Evolutionary conservation across 2,888 invertebrate genomes (phyloP).

Genomic region (Caenorhabditis sulstoni): DNA sequence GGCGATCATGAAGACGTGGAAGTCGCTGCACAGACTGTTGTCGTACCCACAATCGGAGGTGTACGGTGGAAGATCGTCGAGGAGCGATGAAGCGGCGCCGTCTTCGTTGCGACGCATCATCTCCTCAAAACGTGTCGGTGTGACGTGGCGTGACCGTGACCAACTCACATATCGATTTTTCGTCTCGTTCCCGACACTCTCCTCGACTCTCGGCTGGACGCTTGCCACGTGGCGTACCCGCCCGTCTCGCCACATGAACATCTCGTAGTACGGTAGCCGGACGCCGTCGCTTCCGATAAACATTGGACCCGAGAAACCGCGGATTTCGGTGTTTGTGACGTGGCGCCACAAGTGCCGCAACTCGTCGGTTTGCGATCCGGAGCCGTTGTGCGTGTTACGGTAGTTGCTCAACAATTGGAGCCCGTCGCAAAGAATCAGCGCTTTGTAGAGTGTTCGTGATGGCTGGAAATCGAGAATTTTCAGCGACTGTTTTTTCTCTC

Average conservation of each 20-base stretch:
- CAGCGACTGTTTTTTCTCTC: no score
- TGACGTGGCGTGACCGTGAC: no score
- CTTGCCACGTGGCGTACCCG: constrained; percentile 34
- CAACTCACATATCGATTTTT: constrained; percentile 53
- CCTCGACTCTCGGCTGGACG: constrained; percentile 18
- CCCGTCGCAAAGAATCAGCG: constrained; percentile 58
- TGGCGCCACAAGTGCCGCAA: constrained; percentile 42
- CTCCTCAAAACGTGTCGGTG: neutral
- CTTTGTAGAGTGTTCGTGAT: constrained; percentile 49
- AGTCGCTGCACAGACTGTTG: constrained; percentile 61
- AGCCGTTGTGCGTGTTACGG: neutral
- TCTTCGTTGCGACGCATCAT: neutral
- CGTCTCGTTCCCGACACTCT: constrained; percentile 1
- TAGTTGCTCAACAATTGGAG: constrained; percentile 41
- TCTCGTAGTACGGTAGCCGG: constrained; percentile 51
- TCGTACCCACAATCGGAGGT: constrained; percentile 63
- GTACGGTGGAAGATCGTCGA: constrained; percentile 60
- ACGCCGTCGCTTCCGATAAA: constrained; percentile 59
- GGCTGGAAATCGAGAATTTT: constrained; percentile 23
- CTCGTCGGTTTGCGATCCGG: constrained; percentile 9
- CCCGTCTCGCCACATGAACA: constrained; percentile 55
- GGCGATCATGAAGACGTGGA: constrained; percentile 60
- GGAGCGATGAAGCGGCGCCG: neutral
- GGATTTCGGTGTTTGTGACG: constrained; percentile 47
- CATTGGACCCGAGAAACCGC: constrained; percentile 58